These are phyloP conservation scores for Clarias fuscus DNA, from an alignment of 2,797 vertebrate genomes.

Conservation along the genomic window DNA sequence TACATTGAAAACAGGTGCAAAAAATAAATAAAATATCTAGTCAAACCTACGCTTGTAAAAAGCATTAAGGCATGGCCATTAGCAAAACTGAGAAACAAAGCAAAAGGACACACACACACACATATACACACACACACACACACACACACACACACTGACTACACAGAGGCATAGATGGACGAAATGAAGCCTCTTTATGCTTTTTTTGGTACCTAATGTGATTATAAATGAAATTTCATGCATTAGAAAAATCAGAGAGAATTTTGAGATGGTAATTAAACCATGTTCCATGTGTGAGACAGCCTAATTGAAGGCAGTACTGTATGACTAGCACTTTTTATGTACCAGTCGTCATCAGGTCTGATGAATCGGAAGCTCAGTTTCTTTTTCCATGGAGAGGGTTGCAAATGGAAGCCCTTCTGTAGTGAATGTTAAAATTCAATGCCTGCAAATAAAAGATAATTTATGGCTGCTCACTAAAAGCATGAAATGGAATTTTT, in stretches of 20 bases:
- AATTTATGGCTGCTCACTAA: conserved; percentile 75
- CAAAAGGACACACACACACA: background rate
- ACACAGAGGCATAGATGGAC: conserved; percentile 25
- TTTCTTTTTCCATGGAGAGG: conserved; percentile 53
- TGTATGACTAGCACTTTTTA: background rate
- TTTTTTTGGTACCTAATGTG: background rate
- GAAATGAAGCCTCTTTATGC: conserved; percentile 26
- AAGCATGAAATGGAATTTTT: background rate
- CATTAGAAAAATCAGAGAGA: background rate
- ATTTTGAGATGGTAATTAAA: conserved; percentile 11
- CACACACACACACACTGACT: background rate
- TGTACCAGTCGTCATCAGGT: background rate
- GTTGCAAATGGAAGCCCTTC: conserved; percentile 33
- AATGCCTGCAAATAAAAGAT: conserved; percentile 57
- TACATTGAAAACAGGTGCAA: background rate
- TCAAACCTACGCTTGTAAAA: conserved; percentile 19
- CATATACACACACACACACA: background rate
- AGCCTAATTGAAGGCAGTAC: background rate
- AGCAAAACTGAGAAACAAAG: conserved; percentile 14
- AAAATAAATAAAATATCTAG: background rate
- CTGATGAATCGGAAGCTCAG: background rate
- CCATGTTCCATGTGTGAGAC: background rate
- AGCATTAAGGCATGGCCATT: background rate
- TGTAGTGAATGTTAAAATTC: conserved; percentile 58
- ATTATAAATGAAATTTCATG: background rate